A percentile compares a stretch with the other conserved stretches of the same genome.
Conservation (phyloP, 1,140 invertebrate species). For the Coenobita brevimanus region DNA sequence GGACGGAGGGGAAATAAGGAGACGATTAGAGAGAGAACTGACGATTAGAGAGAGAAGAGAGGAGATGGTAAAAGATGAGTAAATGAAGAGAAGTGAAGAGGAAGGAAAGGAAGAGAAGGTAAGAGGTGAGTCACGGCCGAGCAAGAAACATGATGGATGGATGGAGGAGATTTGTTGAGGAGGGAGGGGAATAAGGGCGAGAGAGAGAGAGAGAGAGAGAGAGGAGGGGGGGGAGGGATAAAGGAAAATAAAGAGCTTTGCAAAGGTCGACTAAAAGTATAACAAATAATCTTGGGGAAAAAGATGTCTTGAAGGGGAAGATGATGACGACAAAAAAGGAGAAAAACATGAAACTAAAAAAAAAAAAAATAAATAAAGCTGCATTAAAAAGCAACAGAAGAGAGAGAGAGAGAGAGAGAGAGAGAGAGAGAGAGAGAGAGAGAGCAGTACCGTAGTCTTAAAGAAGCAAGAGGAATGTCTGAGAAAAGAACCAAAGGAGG, state of each 20-base stretch:
- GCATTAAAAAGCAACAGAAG: neutral
- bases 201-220: neutral
- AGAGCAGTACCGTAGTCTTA: too few species aligned
- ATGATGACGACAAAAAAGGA: neutral
- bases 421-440: neutral
- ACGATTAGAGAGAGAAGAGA: neutral
- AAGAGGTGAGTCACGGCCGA: neutral
- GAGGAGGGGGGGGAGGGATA: neutral
- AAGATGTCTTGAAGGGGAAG: neutral
- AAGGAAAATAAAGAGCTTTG: neutral
- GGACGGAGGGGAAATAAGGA: too few species aligned
- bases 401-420: slow-evolving; percentile 15
- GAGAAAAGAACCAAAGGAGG: too few species aligned
- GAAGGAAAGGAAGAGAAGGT: neutral
- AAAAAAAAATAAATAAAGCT: neutral
- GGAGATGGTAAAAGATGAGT: neutral
- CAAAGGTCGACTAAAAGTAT: too few species aligned
- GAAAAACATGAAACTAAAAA: neutral
- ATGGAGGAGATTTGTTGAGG: neutral
- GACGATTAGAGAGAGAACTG: neutral
- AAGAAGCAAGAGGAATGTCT: too few species aligned
- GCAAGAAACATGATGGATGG: slow-evolving; percentile 13
- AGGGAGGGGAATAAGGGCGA: neutral
- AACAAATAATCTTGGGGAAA: neutral
- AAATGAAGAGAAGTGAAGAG: neutral